phyloP scores from a whole-genome alignment of 2,797 vertebrate genomes.

The Paratrypauchen microcephalus region DNA sequence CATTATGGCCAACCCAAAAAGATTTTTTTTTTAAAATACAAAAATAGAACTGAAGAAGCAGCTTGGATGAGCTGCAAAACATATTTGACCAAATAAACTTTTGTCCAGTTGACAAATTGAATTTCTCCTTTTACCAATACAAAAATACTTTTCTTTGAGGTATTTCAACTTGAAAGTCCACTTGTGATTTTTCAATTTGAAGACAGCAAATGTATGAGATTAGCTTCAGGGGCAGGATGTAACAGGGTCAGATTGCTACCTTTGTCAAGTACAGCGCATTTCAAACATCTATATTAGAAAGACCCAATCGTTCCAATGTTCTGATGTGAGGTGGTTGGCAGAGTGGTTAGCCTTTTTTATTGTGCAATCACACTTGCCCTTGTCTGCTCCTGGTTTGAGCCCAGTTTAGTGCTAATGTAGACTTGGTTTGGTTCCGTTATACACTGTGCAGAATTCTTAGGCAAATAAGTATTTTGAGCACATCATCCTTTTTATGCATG shows the following conservation, averaged over 20 bases:
- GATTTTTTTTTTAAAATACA: no score
- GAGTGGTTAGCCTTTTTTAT: neutral
- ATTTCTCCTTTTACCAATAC: no score
- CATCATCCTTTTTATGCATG: no score
- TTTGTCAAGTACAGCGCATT: conserved; percentile 27
- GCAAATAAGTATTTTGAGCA: no score
- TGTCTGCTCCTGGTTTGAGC: neutral
- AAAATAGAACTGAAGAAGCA: no score
- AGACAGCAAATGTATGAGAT: conserved; percentile 12
- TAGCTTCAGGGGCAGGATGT: conserved; percentile 11
- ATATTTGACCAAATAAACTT: no score
- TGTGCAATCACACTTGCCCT: no score
- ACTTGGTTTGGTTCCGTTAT: neutral
- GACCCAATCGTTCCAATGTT: neutral
- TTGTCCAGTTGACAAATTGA: no score
- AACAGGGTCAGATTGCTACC: conserved; percentile 18
- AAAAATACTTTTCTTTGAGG: neutral
- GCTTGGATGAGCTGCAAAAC: no score
- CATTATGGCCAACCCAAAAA: no score
- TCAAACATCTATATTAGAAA: conserved; percentile 5
- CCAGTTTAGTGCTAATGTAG: neutral
- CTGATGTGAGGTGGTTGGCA: neutral
- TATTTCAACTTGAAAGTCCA: neutral
- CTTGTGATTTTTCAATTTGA: conserved; percentile 5
- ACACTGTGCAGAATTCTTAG: no score